These are phyloP conservation scores for Barnardius zonarius DNA, from an alignment of 2,113 vertebrate genomes.

Conservation along the genomic window DNA sequence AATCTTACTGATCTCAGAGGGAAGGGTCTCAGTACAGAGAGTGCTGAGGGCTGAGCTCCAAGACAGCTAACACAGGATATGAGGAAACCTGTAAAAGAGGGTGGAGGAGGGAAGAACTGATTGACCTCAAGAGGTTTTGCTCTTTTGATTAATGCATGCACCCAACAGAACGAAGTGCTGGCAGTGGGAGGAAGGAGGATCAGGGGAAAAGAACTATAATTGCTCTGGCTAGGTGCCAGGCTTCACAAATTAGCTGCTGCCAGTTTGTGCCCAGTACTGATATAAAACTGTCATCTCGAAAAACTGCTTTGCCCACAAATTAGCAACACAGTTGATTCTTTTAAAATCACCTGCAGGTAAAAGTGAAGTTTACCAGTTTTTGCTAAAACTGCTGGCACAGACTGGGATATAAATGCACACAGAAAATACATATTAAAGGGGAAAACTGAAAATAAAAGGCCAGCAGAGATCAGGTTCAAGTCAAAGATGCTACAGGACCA, in stretches of 20 bases:
- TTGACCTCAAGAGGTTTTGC: neutral
- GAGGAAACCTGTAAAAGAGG: neutral
- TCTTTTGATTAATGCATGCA: neutral
- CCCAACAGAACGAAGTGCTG: neutral
- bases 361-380: neutral
- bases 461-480: neutral
- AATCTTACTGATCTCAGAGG: neutral
- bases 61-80: neutral
- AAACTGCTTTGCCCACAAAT: neutral
- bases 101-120: neutral
- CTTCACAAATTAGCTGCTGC: conserved; percentile 30
- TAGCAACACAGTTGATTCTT: neutral
- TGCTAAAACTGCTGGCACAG: neutral
- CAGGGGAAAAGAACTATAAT: neutral
- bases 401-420: neutral
- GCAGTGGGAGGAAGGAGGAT: neutral
- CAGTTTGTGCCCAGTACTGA: neutral
- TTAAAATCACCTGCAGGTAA: neutral
- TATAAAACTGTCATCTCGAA: neutral
- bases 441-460: neutral
- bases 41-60: neutral
- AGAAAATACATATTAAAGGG: neutral
- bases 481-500: neutral
- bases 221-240: neutral
- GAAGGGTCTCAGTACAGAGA: neutral